These are phyloP conservation scores for Schrankia costaestrigalis DNA, from an alignment of 2,888 invertebrate genomes.

Conservation along the genomic window DNA sequence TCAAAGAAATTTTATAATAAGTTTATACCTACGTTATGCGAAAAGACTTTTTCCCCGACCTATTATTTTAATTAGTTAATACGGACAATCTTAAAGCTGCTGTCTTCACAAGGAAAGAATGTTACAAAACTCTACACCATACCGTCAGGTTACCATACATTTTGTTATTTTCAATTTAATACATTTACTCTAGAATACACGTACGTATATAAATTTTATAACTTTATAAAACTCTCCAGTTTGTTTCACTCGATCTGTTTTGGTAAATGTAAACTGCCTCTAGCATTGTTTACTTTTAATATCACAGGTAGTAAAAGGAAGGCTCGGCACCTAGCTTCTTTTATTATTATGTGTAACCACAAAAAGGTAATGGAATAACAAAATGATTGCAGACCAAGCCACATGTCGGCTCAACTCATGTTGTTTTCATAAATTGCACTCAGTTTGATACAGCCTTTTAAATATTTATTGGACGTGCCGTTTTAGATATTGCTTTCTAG, in stretches of 20 bases:
- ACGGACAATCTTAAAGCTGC: too few relatives aligned
- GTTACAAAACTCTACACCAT: too few relatives aligned
- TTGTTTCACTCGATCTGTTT: slow-evolving; percentile 28
- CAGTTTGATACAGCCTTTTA: slow-evolving; percentile 37
- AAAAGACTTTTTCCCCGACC: too few relatives aligned
- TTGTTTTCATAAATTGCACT: slow-evolving; percentile 51
- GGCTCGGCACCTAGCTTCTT: slow-evolving; percentile 30
- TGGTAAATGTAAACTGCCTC: slow-evolving; percentile 34
- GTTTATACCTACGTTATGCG: too few relatives aligned
- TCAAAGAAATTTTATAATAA: too few relatives aligned
- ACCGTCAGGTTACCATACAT: too few relatives aligned
- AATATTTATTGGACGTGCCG: slow-evolving; percentile 33
- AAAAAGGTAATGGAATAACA: slow-evolving; percentile 47
- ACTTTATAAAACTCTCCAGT: slow-evolving; percentile 22
- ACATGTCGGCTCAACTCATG: slow-evolving; percentile 12
- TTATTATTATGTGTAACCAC: slow-evolving; percentile 30
- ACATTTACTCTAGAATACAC: too few relatives aligned
- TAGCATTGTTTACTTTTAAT: slow-evolving; percentile 49
- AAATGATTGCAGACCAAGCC: slow-evolving; percentile 30
- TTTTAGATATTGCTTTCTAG: slow-evolving; percentile 15
- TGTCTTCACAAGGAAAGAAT: too few relatives aligned
- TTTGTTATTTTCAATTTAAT: too few relatives aligned
- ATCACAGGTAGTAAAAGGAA: slow-evolving; percentile 28
- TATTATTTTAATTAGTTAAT: too few relatives aligned
- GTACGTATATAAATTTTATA: slow-evolving; percentile 23